Evolutionary conservation across 2,797 vertebrate genomes (phyloP), one percentile per base, ranked within the genome.

Genomic region (Merluccius polli): DNA sequence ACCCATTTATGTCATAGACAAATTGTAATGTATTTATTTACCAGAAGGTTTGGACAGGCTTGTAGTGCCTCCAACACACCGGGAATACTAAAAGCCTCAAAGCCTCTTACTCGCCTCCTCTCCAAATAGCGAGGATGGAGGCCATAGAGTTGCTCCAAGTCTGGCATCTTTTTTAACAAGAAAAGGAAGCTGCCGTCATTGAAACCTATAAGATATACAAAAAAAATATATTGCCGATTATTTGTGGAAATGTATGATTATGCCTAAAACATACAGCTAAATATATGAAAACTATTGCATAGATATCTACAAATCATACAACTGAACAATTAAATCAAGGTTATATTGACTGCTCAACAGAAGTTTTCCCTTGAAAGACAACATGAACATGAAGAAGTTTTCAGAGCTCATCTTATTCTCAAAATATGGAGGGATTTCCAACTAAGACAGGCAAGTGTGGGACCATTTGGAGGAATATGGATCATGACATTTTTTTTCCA

Each of bases 161-260:
- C 98, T 74, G 98, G 98, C 96, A 99, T 99, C 92, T 99, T 99
- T 94, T 96, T 98, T 86, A 99, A 84, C 35, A 99, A 93, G 18
- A 95, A 95, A 82, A 97, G 93, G 86, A 99, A 99, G 91, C 97
- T 99, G 90, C 94, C 93, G 87, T 99, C 98, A 85, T 96, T 99
- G 85, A 99, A 99, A 82, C 98, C 98, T 99, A 35, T 30, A 73
- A 0, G 4, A 77, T 1, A 70, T 76, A 75, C 44, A 52, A 4
- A 5, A 52, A 52, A 38, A 38, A 38, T 1, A 12, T 7, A 38
- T 38, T 38, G 5, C 5, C 5, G 10, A 38, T 38, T 38, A 38
- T 38, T 38, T 38, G 11, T 38, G 36, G 36, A 38, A 38, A 38
- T 38, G 4, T 7, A 38, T 38, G 36, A 38, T 12, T 38, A 8